Percentiles rank a stretch among this genome's conserved stretches.
Conservation (phyloP, 2,797 vertebrate species). For the Okamejei kenojei region DNA sequence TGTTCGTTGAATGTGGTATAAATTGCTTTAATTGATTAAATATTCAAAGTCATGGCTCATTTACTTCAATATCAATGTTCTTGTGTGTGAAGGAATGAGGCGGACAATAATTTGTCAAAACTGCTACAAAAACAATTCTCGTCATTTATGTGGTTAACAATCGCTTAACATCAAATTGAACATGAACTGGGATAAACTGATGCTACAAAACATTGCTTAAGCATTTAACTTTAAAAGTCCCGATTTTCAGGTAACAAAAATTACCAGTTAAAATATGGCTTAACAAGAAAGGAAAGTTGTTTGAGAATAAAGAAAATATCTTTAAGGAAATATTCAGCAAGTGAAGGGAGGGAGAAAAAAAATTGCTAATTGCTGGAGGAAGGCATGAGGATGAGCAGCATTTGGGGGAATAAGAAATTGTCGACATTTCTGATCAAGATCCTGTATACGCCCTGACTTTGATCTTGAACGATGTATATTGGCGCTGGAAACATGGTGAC, state of each 20-base stretch:
- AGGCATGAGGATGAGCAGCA: no score
- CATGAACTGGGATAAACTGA: background rate
- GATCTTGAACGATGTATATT: no score
- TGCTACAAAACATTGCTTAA: background rate
- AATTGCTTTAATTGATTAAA: background rate
- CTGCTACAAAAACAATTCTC: background rate
- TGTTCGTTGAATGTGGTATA: background rate
- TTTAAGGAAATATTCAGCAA: background rate
- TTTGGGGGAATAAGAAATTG: no score
- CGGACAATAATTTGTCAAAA: slow-evolving; percentile 6
- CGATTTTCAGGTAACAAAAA: background rate
- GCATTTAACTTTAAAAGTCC: background rate
- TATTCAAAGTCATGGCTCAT: slow-evolving; percentile 9
- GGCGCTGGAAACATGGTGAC: no score
- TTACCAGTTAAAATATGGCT: no score
- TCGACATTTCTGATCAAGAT: no score
- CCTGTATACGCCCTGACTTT: no score
- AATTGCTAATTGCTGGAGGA: no score
- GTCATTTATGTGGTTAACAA: slow-evolving; percentile 10
- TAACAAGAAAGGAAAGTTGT: background rate
- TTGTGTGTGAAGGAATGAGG: background rate
- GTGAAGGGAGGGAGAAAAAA: no score
- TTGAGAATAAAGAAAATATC: background rate
- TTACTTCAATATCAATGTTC: background rate
- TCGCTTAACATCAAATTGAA: slow-evolving; percentile 12